Evolutionary conservation across 2,888 invertebrate species (phyloP).

Genomic region (Dilophus febrilis): DNA sequence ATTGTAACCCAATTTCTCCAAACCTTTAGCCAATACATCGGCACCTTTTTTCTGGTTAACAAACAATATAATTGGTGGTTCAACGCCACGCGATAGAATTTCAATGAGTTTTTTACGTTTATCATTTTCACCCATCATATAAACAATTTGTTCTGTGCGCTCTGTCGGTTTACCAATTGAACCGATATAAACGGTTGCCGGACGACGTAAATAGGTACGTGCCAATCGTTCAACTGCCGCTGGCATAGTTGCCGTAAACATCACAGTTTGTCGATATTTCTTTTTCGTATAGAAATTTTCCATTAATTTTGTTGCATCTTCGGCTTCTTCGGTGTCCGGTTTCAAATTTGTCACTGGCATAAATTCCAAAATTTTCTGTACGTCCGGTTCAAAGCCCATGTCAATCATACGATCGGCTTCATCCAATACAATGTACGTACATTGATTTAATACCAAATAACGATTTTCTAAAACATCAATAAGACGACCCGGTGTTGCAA

Average conservation of each 20-base stretch:
- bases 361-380: constrained; percentile 92
- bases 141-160: constrained; percentile 92
- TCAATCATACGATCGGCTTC: constrained; percentile 99
- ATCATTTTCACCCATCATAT: constrained; percentile 87
- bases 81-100: constrained; percentile 74
- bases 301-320: constrained; percentile 77
- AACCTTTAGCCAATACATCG: constrained; percentile 88
- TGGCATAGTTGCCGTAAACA: constrained; percentile 99
- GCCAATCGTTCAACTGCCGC: constrained; percentile 94
- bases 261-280: constrained; percentile 97
- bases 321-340: constrained; percentile 95
- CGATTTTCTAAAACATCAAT: constrained; percentile 97
- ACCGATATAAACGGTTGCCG: constrained; percentile 95
- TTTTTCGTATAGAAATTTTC: constrained; percentile 91
- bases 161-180: constrained; percentile 95
- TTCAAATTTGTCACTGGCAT: constrained; percentile 98
- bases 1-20: constrained; percentile 93
- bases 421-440: constrained; percentile 92
- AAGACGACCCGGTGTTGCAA: constrained; percentile 97
- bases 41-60: constrained; percentile 99
- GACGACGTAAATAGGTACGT: constrained; percentile 81
- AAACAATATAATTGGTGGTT: constrained; percentile 97
- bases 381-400: constrained; percentile 98
- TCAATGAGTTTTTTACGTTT: constrained; percentile 94
- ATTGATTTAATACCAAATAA: constrained; percentile 89